Conservation (phyloP, 2,113 vertebrate species). For the Epinephelus cyanopodus region DNA sequence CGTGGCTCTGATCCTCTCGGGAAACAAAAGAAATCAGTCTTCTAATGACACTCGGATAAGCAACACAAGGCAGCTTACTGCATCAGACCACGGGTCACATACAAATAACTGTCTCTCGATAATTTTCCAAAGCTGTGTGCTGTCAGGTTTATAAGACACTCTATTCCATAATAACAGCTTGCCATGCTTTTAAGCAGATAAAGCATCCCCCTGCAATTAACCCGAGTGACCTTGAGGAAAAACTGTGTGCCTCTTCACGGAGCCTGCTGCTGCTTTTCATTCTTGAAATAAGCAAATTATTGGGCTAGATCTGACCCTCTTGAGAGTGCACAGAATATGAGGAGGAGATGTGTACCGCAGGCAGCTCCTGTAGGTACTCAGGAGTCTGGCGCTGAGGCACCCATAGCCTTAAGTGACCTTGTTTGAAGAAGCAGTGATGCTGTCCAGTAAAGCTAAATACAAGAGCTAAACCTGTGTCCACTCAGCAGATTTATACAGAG, state of each 20-base stretch:
- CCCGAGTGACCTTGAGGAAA: slow-evolving; percentile 10
- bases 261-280: slow-evolving; percentile 5
- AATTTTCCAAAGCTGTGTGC: background rate
- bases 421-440: background rate
- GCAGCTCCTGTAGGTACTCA: background rate
- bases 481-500: background rate
- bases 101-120: slow-evolving; percentile 12
- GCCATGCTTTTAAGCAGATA: background rate
- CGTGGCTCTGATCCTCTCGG: background rate
- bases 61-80: background rate
- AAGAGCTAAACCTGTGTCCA: background rate
- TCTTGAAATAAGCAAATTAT: slow-evolving; percentile 19
- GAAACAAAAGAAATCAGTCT: slow-evolving; percentile 41
- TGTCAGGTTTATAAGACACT: slow-evolving; percentile 1
- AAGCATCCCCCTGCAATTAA: slow-evolving; percentile 32
- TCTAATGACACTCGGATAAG: background rate
- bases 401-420: background rate
- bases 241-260: background rate
- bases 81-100: slow-evolving; percentile 25
- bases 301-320: slow-evolving; percentile 1
- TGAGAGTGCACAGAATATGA: background rate
- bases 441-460: background rate
- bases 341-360: background rate
- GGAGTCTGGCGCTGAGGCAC: background rate
- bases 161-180: slow-evolving; percentile 14